Evolutionary conservation across 2,113 vertebrate genomes (phyloP).

Genomic region (Oreochromis spilurus): DNA sequence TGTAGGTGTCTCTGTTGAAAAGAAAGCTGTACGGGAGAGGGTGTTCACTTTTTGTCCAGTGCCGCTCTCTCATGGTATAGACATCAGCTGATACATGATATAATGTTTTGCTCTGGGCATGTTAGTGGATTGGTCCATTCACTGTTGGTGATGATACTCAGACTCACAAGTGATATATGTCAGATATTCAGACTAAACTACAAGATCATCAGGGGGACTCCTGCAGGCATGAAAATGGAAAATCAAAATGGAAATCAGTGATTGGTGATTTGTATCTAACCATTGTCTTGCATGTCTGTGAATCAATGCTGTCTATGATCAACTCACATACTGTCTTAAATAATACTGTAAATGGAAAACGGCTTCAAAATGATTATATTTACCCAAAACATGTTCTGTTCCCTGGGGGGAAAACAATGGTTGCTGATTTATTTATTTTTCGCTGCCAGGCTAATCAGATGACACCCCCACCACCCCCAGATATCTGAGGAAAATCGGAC

Average conservation of each 20-base stretch:
- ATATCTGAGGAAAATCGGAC: not conserved
- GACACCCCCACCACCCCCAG: not conserved
- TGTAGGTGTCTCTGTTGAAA: constrained; percentile 74
- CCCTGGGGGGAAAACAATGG: not conserved
- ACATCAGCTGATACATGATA: constrained; percentile 21
- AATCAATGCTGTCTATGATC: constrained; percentile 38
- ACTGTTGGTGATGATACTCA: constrained; percentile 50
- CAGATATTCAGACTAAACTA: not conserved
- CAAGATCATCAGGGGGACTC: constrained; percentile 13
- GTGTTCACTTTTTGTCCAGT: constrained; percentile 64
- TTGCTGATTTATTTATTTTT: not conserved
- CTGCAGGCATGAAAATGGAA: not conserved
- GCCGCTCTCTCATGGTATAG: constrained; percentile 63
- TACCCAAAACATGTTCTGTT: not conserved
- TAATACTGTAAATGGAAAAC: not conserved
- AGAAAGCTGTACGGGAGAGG: constrained; percentile 69
- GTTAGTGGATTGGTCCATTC: constrained; percentile 5
- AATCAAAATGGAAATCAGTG: constrained; percentile 30
- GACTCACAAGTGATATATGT: not conserved
- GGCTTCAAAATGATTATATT: not conserved
- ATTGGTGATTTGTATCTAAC: constrained; percentile 54
- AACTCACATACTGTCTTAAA: not conserved
- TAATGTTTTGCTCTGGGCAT: constrained; percentile 12
- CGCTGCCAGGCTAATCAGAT: not conserved
- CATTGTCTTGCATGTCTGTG: constrained; percentile 43